A percentile compares a stretch with the other conserved stretches of the same genome.
These are phyloP conservation scores for Acanthosepion lycidas DNA, from an alignment of 2,888 invertebrate species.

Conservation along the genomic window DNA sequence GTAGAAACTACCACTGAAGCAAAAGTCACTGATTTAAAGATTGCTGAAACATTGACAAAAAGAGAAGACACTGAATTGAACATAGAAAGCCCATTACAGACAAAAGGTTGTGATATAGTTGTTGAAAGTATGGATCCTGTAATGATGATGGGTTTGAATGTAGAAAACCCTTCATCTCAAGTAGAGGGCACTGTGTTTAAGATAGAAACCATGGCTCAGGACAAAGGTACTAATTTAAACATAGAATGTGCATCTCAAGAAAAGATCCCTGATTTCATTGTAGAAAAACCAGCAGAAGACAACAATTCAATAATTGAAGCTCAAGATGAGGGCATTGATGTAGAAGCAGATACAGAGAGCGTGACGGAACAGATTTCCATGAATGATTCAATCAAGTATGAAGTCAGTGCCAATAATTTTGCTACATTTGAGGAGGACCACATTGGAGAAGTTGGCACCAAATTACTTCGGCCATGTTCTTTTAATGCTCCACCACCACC, in stretches of 20 bases:
- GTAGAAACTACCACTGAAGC: neutral
- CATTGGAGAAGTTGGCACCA: neutral
- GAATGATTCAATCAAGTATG: neutral
- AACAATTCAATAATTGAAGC: neutral
- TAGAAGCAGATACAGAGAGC: neutral
- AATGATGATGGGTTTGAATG: neutral
- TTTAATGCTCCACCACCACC: slow-evolving; percentile 34
- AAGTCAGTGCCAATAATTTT: neutral
- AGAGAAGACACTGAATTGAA: neutral
- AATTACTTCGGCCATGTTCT: slow-evolving; percentile 38
- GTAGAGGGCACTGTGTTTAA: neutral
- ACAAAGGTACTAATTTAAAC: neutral
- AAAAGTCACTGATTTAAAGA: neutral
- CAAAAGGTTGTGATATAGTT: neutral
- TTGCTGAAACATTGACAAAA: neutral
- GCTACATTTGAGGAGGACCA: neutral
- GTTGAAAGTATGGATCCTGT: neutral
- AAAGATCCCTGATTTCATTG: neutral
- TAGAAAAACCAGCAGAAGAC: slow-evolving; percentile 23
- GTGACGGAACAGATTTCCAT: neutral
- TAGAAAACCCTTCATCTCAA: neutral
- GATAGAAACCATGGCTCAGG: neutral
- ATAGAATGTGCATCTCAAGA: neutral
- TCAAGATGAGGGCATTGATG: neutral
- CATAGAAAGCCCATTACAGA: neutral